Evolutionary conservation across 92 coral and sea anemone species (phyloP), one percentile per base, ranked within the genome.

Genomic region (Siderastrea siderea): DNA sequence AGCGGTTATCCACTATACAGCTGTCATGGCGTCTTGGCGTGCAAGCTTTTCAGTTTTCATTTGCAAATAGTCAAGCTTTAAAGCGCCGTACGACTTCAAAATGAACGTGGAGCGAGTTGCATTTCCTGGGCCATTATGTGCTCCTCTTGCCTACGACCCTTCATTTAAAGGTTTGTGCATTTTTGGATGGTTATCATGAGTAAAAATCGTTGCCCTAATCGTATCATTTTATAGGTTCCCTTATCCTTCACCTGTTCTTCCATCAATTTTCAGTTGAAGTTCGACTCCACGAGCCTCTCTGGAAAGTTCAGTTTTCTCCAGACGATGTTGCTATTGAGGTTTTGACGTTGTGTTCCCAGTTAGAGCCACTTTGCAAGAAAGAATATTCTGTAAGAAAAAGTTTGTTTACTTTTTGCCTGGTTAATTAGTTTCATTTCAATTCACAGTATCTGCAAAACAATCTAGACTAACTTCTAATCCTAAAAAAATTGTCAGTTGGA

Each of bases 281-380:
- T 43, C 98, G 95, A 16, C 96, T 97, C 17, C 94, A 97, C 58
- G 99, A 97, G 52, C 99, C 99, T 4, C 72, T 97, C 43, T 97
- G 99, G 99, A 95, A 97, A 65, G 96, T 95, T 10, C 96, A 94
- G 87, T 94, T 97, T 61, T 90, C 98, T 16, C 98, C 98, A 68
- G 94, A 92, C 75, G 99, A 97, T 89, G 98, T 97, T 13, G 99
- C 99, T 13, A 82, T 97, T 59, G 99, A 97, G 86, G 83, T 95
- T 55, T 68, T 97, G 59, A 92, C 98, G 2, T 87, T 95, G 75
- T 97, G 99, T 50, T 97, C 99, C 1, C 98, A 97, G 72, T 87
- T 97, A 70, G 99, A 97, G 88, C 96, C 98, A 6, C 93, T 97
- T 7, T 97, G 99, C 71, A 95, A 91, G 89, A 92, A 90, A 61